Percentiles rank a stretch among this genome's conserved stretches.
Evolutionary conservation across 2,797 vertebrate species (phyloP).

Genomic region (Tachyglossus aculeatus): DNA sequence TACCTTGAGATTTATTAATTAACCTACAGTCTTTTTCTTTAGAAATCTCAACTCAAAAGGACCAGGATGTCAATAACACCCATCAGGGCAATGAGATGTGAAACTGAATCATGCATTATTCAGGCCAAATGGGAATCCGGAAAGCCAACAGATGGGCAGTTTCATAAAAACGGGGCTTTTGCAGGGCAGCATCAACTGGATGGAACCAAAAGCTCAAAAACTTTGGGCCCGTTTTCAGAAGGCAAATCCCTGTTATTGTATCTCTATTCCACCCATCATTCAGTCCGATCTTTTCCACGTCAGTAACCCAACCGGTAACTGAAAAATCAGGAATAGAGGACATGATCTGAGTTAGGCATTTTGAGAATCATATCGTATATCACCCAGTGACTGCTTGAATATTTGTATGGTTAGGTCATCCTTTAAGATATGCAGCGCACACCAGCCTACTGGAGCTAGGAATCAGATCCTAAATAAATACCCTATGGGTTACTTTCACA

Average conservation of each 20-base stretch:
- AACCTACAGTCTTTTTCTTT: constrained; percentile 24
- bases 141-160: constrained; percentile 7
- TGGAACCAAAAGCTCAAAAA: not conserved
- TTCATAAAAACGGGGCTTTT: constrained; percentile 18
- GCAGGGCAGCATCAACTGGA: constrained; percentile 1
- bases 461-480: constrained; percentile 57
- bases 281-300: constrained; percentile 12
- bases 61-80: constrained; percentile 36
- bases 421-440: constrained; percentile 56
- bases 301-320: constrained; percentile 27
- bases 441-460: constrained; percentile 52
- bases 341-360: not conserved
- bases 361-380: constrained; percentile 49
- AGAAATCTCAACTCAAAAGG: constrained; percentile 38
- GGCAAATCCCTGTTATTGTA: not conserved
- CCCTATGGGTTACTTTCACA: constrained; percentile 50
- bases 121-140: constrained; percentile 22
- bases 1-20: constrained; percentile 19
- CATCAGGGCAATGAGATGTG: constrained; percentile 19
- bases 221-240: constrained; percentile 3
- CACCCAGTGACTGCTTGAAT: constrained; percentile 45
- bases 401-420: constrained; percentile 47
- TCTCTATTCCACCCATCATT: constrained; percentile 10
- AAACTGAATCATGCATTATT: not conserved
- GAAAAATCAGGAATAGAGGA: constrained; percentile 1